A percentile compares a stretch with the other conserved stretches of the same genome.
phyloP scores from a whole-genome alignment of 2,888 invertebrate genomes.

The Ennomos quercinarius region DNA sequence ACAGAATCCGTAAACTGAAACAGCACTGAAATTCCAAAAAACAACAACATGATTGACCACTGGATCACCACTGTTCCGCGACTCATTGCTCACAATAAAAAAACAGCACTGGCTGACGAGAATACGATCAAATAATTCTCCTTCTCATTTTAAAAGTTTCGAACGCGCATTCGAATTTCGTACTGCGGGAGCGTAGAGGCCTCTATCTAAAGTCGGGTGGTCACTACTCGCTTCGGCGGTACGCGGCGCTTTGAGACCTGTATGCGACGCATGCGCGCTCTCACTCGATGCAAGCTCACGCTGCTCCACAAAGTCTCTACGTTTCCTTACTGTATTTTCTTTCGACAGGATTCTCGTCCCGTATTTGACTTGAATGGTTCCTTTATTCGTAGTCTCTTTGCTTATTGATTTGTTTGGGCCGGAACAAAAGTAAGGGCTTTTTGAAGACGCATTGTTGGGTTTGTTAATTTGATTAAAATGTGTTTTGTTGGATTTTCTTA shows the following conservation, averaged over 20 bases:
- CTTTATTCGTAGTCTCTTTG: conserved; percentile 41
- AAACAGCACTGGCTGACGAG: conserved; percentile 22
- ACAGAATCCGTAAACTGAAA: conserved; percentile 76
- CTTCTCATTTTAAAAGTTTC: conserved; percentile 41
- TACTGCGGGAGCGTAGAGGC: conserved; percentile 14
- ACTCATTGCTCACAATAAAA: conserved; percentile 47
- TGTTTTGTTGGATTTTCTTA: not conserved
- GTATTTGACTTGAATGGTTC: conserved; percentile 55
- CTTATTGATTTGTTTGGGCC: conserved; percentile 18
- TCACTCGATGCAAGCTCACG: conserved; percentile 1
- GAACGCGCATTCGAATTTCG: conserved; percentile 21
- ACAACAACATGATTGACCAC: conserved; percentile 61
- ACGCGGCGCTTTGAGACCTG: conserved; percentile 4
- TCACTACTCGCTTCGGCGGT: conserved; percentile 24
- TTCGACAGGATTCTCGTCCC: conserved; percentile 54
- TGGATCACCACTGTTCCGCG: conserved; percentile 63
- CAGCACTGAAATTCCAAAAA: conserved; percentile 79
- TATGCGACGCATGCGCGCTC: conserved; percentile 30
- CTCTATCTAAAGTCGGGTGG: conserved; percentile 16
- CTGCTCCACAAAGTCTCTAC: conserved; percentile 43
- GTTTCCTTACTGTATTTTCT: conserved; percentile 51
- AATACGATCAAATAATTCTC: conserved; percentile 15
- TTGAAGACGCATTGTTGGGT: not conserved
- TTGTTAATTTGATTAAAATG: not conserved
- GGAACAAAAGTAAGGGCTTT: not conserved